phyloP scores from a whole-genome alignment of 2,888 invertebrate genomes.

The Achlya flavicornis region DNA sequence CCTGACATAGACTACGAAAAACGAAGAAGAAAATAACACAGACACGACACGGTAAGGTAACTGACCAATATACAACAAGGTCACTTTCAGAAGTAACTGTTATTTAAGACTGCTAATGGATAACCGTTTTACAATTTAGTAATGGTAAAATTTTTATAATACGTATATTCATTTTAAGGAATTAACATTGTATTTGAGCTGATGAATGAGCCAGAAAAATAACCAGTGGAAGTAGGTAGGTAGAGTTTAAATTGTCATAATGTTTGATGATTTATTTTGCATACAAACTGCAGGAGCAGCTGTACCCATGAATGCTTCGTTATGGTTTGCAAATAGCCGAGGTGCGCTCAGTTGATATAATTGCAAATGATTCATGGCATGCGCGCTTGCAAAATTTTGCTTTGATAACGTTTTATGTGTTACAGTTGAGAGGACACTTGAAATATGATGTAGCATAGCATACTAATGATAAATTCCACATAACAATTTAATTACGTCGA shows the following conservation, averaged over 20 bases:
- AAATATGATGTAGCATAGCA: neutral
- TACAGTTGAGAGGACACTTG: neutral
- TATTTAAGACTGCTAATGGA: neutral
- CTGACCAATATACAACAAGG: conserved; percentile 7
- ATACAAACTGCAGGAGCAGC: neutral
- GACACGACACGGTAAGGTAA: conserved; percentile 7
- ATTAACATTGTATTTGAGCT: neutral
- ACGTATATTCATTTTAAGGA: neutral
- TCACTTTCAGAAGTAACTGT: conserved; percentile 7
- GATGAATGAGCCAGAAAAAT: neutral
- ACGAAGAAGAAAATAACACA: neutral
- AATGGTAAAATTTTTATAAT: neutral
- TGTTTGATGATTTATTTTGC: neutral
- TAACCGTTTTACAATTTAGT: neutral
- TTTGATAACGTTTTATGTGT: conserved; percentile 10
- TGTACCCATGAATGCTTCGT: conserved; percentile 10
- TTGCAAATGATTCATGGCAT: neutral
- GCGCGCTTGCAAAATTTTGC: neutral
- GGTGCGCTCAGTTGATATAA: neutral
- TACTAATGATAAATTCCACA: neutral
- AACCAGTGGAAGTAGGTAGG: neutral
- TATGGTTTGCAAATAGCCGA: neutral
- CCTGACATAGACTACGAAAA: conserved; percentile 1
- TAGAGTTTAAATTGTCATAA: neutral
- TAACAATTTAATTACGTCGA: neutral